A percentile compares a stretch with the other conserved stretches of the same genome.
Evolutionary conservation across 2,797 vertebrate species (phyloP).

Genomic region (Cyclura pinguis): DNA sequence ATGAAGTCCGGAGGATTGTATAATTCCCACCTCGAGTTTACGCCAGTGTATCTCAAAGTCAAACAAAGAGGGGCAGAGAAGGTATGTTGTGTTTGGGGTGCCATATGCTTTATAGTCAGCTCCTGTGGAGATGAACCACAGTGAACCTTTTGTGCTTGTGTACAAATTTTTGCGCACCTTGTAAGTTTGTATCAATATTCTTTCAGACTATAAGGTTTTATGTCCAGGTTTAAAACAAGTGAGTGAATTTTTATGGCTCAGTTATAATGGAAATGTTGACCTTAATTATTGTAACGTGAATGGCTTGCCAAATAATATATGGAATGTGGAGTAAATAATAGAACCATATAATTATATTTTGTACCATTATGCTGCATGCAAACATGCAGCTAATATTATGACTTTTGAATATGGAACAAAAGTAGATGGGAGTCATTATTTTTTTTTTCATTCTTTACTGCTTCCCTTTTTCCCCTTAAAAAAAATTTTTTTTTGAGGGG

Average conservation of each 20-base stretch:
- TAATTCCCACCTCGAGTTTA: too few species aligned
- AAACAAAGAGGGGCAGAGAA: neutral
- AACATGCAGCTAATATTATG: neutral
- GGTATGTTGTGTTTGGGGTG: neutral
- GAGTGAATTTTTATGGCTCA: conserved; percentile 46
- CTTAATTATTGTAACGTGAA: conserved; percentile 19
- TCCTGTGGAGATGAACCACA: neutral
- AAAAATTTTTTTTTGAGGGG: neutral
- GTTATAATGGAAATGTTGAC: conserved; percentile 37
- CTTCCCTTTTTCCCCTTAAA: neutral
- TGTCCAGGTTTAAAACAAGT: conserved; percentile 39
- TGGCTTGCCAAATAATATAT: conserved; percentile 35
- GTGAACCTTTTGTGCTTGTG: neutral
- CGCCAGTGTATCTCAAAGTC: neutral
- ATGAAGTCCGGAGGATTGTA: too few species aligned
- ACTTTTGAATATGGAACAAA: conserved; percentile 1
- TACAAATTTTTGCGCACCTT: neutral
- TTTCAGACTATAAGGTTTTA: conserved; percentile 28
- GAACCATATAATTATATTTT: neutral
- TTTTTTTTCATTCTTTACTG: neutral
- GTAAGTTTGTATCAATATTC: conserved; percentile 34
- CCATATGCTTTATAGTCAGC: neutral
- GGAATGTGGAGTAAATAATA: conserved; percentile 42
- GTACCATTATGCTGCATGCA: conserved; percentile 31
- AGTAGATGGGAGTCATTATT: neutral